Base-by-base conservation (phyloP, 2,888 invertebrate species). In the Trypoxylon attenuatum region DNA sequence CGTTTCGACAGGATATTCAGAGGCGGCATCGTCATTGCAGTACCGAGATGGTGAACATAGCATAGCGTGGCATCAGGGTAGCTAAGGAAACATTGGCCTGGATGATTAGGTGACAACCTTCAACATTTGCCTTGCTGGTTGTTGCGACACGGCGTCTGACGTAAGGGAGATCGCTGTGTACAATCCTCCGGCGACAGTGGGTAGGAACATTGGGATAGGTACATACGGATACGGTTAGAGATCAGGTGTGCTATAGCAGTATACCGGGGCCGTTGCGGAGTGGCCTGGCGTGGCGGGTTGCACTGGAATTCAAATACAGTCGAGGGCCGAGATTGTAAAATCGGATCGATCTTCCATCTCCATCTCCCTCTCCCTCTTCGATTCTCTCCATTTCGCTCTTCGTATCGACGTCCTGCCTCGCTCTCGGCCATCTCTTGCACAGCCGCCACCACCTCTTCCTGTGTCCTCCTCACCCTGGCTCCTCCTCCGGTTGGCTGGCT, bases 281-380 rank as follows among this genome's bases (percentile, higher is more conserved):
- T 33, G 13, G 63, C 38, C 38, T 38, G 50, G 62, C 43, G 53
- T 23, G 19, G 61, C 59, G 57, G 62, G 57, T 69, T 59, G 70
- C 75, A 74, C 73, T 73, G 81, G 80, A 84, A 84, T 84, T 83
- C 81, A 81, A 83, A 84, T 80, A 84, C 81, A 78, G 76, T 73
- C 76, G 71, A 68, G 75, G 42, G 41, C 22, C 76, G 82, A 83
- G 81, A 84, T 84, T 84, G 84, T 82, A 82, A 83, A 84, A 85
- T 84, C 80, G 78, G 73, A 83, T 84, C 84, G 81, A 81, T 83
- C 76, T 69, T 64, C 47, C 33, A 42, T 43, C 59, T 21, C 42
- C 41, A 16, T 18, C 27, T 16, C 49, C 10, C 27, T 25, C 51
- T 62, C 67, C 65, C 57, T 61, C 72, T 13, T 33, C 33, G 5